Conservation (phyloP, 2,797 vertebrate genomes). For the Chrosomus eos region DNA sequence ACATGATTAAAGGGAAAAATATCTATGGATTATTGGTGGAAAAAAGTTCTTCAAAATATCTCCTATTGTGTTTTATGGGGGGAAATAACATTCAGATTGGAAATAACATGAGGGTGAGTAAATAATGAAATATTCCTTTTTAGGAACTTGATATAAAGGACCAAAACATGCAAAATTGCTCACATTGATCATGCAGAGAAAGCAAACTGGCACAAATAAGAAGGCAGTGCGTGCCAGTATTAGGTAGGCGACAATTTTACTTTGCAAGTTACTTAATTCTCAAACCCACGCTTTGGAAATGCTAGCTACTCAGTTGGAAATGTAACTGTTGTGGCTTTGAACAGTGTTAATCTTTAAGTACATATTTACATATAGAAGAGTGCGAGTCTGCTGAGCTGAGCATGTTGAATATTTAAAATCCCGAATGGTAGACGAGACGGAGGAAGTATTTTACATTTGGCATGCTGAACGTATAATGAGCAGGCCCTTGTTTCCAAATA, state of each 20-base stretch:
- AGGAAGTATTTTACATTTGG: conserved; percentile 32
- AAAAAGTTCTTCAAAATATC: background rate
- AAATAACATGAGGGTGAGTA: background rate
- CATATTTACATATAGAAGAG: conserved; percentile 59
- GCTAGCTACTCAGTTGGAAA: conserved; percentile 28
- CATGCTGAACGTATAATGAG: conserved; percentile 21
- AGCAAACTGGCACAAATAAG: background rate
- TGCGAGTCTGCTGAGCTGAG: conserved; percentile 28
- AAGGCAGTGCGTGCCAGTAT: background rate
- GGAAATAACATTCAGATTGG: background rate
- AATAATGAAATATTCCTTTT: background rate
- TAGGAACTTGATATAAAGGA: background rate
- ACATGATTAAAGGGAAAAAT: background rate
- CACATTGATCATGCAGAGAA: background rate
- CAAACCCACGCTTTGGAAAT: conserved; percentile 31
- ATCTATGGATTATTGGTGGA: background rate
- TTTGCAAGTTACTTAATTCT: conserved; percentile 44
- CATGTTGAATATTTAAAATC: conserved; percentile 53
- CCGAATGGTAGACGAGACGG: background rate
- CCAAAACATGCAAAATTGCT: background rate
- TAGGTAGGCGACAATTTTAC: conserved; percentile 25
- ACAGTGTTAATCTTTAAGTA: conserved; percentile 42
- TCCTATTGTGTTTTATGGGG: background rate
- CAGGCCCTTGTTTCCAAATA: conserved; percentile 10
- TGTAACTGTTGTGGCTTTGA: conserved; percentile 27